Evolutionary conservation across 37 sponge, comb jelly and placozoan genomes (phyloP).

Genomic region (Aphrocallistes beatrix): DNA sequence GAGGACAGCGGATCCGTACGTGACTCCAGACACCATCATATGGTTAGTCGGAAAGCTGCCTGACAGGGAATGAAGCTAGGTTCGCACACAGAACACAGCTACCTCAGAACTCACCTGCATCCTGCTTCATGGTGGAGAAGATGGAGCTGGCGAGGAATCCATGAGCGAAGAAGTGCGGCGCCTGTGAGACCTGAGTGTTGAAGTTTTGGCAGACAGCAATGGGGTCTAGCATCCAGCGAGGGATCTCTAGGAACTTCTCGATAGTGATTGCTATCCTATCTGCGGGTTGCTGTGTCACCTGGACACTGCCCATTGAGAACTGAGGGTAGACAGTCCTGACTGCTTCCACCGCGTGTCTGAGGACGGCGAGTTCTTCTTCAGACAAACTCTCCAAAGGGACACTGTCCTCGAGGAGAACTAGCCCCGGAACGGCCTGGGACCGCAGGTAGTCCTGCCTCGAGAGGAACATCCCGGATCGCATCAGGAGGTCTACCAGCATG

Average conservation of each 20-base stretch:
- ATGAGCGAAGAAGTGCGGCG: background rate
- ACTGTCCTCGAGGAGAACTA: background rate
- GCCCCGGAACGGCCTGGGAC: background rate
- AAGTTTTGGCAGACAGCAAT: background rate
- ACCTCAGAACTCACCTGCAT: background rate
- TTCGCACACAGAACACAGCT: background rate
- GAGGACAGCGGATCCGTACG: background rate
- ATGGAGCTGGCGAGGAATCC: conserved; percentile 11
- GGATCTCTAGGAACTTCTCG: background rate
- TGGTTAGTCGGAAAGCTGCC: background rate
- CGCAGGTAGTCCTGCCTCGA: background rate
- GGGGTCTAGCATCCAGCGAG: background rate
- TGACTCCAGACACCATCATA: background rate
- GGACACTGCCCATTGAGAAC: background rate
- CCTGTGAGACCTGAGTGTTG: background rate
- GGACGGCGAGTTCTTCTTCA: background rate
- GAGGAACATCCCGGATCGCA: conserved; percentile 26
- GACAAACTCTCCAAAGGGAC: background rate
- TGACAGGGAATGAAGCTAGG: background rate
- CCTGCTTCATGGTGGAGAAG: conserved; percentile 1
- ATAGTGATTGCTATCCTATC: background rate
- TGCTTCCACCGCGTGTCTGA: background rate
- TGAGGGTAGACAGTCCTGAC: background rate
- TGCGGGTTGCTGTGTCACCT: background rate
- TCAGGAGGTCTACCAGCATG: conserved; percentile 22